phyloP scores from a whole-genome alignment of 2,888 invertebrate genomes.

The Salpingus planirostris region DNA sequence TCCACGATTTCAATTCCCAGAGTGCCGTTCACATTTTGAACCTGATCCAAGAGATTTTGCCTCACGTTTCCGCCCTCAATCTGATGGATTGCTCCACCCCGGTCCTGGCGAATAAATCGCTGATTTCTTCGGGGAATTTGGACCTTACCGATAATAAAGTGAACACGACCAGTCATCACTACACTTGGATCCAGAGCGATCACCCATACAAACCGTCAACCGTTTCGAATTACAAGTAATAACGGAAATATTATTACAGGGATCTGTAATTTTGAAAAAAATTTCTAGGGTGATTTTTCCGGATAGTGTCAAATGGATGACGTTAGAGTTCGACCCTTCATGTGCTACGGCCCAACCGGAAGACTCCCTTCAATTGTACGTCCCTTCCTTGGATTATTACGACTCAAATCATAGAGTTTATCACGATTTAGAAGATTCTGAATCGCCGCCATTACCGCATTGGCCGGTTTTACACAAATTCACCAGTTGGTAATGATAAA shows the following conservation, averaged over 20 bases:
- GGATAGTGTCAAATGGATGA: conserved; percentile 80
- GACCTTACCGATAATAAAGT: conserved; percentile 25
- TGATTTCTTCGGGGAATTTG: conserved; percentile 20
- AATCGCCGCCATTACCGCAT: conserved; percentile 41
- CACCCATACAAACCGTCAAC: conserved; percentile 92
- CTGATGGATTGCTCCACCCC: conserved; percentile 42
- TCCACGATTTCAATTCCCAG: conserved; percentile 46
- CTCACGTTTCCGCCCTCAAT: conserved; percentile 81
- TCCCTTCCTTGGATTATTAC: conserved; percentile 48
- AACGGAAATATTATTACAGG: neutral
- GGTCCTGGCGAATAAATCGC: conserved; percentile 27
- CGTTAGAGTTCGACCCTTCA: conserved; percentile 85
- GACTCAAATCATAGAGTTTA: too few species aligned
- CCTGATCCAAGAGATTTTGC: conserved; percentile 79
- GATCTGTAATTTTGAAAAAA: neutral
- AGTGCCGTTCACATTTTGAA: conserved; percentile 79
- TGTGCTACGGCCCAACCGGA: conserved; percentile 91
- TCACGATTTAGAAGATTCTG: conserved; percentile 31
- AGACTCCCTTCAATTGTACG: conserved; percentile 71
- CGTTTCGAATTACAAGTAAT: conserved; percentile 71
- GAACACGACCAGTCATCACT: conserved; percentile 73
- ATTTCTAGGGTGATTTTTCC: conserved; percentile 73
- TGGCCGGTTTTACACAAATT: conserved; percentile 61
- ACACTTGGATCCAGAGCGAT: conserved; percentile 89
- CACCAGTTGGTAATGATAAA: conserved; percentile 43